Evolutionary conservation across 1,140 invertebrate species (phyloP), one percentile per base, ranked within the genome.

Genomic region (Theocolax elegans): DNA sequence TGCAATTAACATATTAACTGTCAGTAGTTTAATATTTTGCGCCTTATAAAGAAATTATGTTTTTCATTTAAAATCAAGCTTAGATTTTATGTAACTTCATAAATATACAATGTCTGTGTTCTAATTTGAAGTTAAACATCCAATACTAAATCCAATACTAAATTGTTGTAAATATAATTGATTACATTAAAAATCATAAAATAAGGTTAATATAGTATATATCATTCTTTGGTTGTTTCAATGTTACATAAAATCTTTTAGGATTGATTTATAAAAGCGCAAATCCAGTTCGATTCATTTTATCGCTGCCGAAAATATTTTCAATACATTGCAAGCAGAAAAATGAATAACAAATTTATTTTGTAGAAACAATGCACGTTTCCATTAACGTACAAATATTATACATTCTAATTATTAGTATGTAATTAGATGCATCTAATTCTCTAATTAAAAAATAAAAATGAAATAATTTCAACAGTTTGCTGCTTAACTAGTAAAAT

Each of bases 221-320:
- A n/a, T n/a, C n/a, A 72, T 23, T 78, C 70, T 76, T 76, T 75
- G 75, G 74, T 72, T 74, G 68, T 60, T 74, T 67, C 15, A 49
- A 64, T 58, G 64, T 63, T 79, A 77, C 75, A 74, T 77, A 76
- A 77, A 76, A 77, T 72, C 72, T 74, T 69, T 73, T 60, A 27
- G 38, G 44, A 67, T 48, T 46, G 40, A 46, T n/a, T 75, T 60
- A 40, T 74, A 19, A 59, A 27, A 60, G 56, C 31, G 58, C 40
- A 68, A 48, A 76, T 71, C 31, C 46, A 67, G 19, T 74, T 65
- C 54, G 12, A 54, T 54, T 69, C 35, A 54, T 69, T 62, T 69
- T 25, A 63, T 62, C 58, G 25, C 27, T 46, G 17, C 40, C 58
- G 29, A 63, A 63, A 54, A 31, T 27, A 35, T 1, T 60, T 31